phyloP scores from a whole-genome alignment of 2,888 invertebrate species.

The Hecatera dysodea region DNA sequence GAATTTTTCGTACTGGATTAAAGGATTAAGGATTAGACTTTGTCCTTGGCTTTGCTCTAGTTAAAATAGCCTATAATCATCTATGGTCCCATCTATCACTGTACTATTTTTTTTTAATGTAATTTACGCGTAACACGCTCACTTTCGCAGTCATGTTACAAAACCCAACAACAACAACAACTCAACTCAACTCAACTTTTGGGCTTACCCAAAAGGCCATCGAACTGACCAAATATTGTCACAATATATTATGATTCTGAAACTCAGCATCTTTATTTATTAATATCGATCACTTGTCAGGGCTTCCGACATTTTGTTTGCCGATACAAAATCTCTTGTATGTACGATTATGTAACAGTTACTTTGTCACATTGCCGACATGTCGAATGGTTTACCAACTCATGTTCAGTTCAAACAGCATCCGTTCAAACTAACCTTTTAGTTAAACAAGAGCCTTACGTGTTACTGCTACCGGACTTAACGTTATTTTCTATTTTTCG shows the following conservation, averaged over 20 bases:
- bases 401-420: slow-evolving; percentile 29
- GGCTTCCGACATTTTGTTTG: not conserved
- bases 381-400: slow-evolving; percentile 20
- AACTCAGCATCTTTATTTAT: not conserved
- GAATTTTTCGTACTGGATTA: too few species aligned
- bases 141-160: too few species aligned
- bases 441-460: slow-evolving; percentile 50
- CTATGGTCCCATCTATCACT: too few species aligned
- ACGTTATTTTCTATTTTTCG: slow-evolving; percentile 54
- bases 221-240: not conserved
- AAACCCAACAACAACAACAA: too few species aligned
- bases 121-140: too few species aligned
- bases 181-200: too few species aligned
- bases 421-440: slow-evolving; percentile 52
- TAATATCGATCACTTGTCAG: too few species aligned
- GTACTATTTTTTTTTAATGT: too few species aligned
- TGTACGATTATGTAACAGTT: slow-evolving; percentile 25
- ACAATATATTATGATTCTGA: not conserved
- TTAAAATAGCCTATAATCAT: too few species aligned
- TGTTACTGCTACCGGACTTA: slow-evolving; percentile 39
- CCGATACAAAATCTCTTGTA: not conserved
- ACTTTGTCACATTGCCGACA: slow-evolving; percentile 13
- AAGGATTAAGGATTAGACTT: too few species aligned
- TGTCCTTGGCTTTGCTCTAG: too few species aligned
- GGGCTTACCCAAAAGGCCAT: not conserved